Conservation (phyloP, 2,113 vertebrate genomes). For the Gobio gobio region DNA sequence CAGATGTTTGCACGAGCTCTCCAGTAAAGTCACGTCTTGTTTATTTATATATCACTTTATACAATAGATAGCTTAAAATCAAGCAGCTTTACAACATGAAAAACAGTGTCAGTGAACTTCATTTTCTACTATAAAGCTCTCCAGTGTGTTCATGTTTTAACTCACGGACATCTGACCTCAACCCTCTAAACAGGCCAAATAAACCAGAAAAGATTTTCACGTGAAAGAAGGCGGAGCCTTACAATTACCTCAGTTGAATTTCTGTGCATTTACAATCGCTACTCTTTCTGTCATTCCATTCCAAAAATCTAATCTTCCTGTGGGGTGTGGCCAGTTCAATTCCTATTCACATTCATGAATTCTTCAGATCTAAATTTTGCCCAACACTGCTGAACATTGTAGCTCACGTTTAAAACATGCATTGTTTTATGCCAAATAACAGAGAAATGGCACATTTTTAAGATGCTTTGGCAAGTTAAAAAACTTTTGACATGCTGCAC, state of each 20-base stretch:
- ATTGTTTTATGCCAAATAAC: background rate
- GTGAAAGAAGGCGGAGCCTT: no score
- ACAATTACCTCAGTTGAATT: background rate
- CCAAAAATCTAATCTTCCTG: background rate
- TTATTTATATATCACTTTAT: no score
- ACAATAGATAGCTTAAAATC: no score
- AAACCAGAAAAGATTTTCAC: no score
- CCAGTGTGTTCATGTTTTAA: no score
- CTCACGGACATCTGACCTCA: no score
- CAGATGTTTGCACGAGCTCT: no score
- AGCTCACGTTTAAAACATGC: background rate
- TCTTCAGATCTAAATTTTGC: background rate
- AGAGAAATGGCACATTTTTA: background rate
- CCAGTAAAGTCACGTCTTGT: no score
- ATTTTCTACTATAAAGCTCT: no score
- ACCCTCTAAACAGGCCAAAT: no score
- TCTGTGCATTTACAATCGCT: background rate
- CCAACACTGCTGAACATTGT: background rate
- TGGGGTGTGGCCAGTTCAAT: background rate
- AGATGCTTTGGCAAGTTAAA: background rate
- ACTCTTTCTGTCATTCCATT: background rate
- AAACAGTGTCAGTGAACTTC: no score
- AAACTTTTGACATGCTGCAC: background rate
- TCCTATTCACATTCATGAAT: background rate
- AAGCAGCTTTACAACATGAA: no score